phyloP scores from a whole-genome alignment of 2,797 vertebrate species.

The Pipistrellus nathusii region DNA sequence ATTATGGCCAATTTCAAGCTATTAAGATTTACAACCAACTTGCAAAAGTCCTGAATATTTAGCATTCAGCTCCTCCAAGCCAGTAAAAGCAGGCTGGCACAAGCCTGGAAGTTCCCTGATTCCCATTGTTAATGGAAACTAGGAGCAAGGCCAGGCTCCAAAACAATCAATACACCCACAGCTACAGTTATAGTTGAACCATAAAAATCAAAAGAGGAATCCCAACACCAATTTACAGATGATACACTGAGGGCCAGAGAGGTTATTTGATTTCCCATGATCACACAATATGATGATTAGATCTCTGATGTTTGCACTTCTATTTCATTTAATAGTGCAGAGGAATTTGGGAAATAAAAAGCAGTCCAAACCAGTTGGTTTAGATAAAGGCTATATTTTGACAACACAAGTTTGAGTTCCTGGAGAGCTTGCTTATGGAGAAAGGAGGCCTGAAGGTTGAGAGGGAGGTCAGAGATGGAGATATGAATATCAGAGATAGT shows the following conservation, averaged over 20 bases:
- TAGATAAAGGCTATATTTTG: background rate
- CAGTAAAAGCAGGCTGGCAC: background rate
- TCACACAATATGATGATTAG: background rate
- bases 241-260: background rate
- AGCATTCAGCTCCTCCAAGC: background rate
- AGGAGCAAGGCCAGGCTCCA: background rate
- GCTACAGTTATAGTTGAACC: background rate
- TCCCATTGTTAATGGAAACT: background rate
- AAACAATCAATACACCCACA: background rate
- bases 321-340: background rate
- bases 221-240: background rate
- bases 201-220: background rate
- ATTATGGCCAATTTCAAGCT: background rate
- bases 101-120: background rate
- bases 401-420: background rate
- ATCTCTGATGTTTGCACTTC: background rate
- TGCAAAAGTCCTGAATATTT: background rate
- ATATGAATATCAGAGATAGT: background rate
- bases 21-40: background rate
- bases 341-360: background rate
- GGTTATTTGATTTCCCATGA: background rate
- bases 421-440: background rate
- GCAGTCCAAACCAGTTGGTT: background rate
- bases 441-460: background rate
- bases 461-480: background rate